Percentiles rank a stretch among this genome's conserved stretches.
These are phyloP conservation scores for Sus scrofa DNA, from an alignment of 2,113 vertebrate species.

Conservation along the genomic window DNA sequence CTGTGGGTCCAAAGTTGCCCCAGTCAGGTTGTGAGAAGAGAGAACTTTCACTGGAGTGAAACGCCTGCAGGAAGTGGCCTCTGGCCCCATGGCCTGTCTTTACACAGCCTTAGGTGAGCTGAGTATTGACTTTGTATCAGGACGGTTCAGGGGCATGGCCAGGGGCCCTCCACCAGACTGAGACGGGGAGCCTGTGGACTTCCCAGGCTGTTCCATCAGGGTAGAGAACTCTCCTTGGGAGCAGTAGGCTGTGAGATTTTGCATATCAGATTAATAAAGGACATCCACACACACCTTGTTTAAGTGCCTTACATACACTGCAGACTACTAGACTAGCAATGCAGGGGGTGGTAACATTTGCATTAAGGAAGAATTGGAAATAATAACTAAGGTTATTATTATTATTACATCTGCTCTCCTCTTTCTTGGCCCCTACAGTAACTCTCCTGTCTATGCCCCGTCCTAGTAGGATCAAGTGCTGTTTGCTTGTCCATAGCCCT, in stretches of 20 bases:
- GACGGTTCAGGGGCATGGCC: neutral
- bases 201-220: neutral
- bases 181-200: neutral
- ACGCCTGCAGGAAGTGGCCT: neutral
- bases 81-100: neutral
- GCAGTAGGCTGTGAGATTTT: neutral
- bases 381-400: neutral
- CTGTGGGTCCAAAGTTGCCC: neutral
- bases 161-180: neutral
- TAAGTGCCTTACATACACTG: neutral
- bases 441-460: neutral
- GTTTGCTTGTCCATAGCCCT: neutral
- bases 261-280: conserved; percentile 32
- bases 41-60: conserved; percentile 18
- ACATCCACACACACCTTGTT: neutral
- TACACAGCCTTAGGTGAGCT: neutral
- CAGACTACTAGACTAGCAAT: neutral
- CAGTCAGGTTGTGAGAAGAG: neutral
- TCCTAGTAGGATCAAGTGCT: neutral
- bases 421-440: neutral
- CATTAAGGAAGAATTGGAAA: neutral
- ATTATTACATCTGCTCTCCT: neutral
- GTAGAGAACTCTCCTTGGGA: neutral
- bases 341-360: neutral
- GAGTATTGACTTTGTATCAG: neutral